These are phyloP conservation scores for Sycophaga agraensis DNA, from an alignment of 1,140 invertebrate genomes.

Conservation along the genomic window DNA sequence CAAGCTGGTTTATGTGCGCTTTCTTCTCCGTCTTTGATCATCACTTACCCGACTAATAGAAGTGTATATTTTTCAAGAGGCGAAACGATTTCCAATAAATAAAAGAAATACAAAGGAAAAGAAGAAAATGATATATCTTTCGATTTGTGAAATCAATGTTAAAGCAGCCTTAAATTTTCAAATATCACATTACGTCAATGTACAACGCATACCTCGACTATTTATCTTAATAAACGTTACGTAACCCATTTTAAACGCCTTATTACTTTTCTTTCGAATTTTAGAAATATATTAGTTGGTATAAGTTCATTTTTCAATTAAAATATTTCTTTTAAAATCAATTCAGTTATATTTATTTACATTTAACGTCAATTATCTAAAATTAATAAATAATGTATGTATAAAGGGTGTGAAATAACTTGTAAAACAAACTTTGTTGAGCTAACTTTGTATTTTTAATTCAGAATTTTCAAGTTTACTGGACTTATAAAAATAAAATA, in stretches of 20 bases:
- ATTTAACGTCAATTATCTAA: background rate
- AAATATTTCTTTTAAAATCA: background rate
- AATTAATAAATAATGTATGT: background rate
- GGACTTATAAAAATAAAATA: background rate
- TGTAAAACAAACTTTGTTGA: background rate
- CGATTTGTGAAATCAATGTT: slow-evolving; percentile 20
- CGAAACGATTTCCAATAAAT: slow-evolving; percentile 7
- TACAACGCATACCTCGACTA: slow-evolving; percentile 29
- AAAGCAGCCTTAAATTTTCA: slow-evolving; percentile 24
- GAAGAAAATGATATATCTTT: slow-evolving; percentile 16
- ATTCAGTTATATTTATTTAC: background rate
- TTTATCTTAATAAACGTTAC: slow-evolving; percentile 32
- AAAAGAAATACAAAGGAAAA: slow-evolving; percentile 2
- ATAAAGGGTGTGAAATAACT: background rate
- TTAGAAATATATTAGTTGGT: too few relatives aligned
- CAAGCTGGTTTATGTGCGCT: slow-evolving; percentile 11
- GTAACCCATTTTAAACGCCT: slow-evolving; percentile 18
- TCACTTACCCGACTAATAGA: slow-evolving; percentile 21
- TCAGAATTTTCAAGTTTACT: background rate
- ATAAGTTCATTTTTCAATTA: background rate
- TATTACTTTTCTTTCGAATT: too few relatives aligned
- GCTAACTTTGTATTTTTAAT: background rate
- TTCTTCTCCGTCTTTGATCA: slow-evolving; percentile 17
- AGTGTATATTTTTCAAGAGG: slow-evolving; percentile 27
- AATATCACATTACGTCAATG: slow-evolving; percentile 27